Evolutionary conservation across 2,113 vertebrate genomes (phyloP).

Genomic region (Aix galericulata): DNA sequence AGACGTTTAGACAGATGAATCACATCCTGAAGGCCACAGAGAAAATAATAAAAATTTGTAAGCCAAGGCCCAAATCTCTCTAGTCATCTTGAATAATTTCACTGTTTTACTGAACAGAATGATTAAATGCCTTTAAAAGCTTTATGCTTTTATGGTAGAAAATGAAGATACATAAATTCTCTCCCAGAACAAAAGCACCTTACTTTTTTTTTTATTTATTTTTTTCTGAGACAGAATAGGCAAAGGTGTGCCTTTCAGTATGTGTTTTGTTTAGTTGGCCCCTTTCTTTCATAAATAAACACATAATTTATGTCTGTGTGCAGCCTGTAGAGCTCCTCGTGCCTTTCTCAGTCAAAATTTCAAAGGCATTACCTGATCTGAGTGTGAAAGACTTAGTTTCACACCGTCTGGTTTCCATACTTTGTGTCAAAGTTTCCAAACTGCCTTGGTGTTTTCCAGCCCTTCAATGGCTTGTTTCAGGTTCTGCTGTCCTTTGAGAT

Average conservation of each 20-base stretch:
- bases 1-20: conserved; percentile 5
- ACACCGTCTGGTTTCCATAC: neutral
- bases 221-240: neutral
- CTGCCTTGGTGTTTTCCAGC: neutral
- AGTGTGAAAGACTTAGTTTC: neutral
- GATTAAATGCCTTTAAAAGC: neutral
- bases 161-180: neutral
- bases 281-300: neutral
- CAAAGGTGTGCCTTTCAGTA: neutral
- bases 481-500: conserved; percentile 16
- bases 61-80: neutral
- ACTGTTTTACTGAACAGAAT: neutral
- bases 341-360: neutral
- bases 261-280: neutral
- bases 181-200: neutral
- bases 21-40: conserved; percentile 10
- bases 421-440: neutral
- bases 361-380: neutral
- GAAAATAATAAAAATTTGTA: conserved; percentile 33
- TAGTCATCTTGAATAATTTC: conserved; percentile 15
- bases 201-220: neutral
- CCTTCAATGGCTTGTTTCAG: neutral
- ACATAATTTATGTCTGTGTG: neutral
- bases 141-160: neutral
- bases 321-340: neutral